Evolutionary conservation across 1,140 invertebrate genomes (phyloP).

Genomic region (Zaprionus gabonicus): DNA sequence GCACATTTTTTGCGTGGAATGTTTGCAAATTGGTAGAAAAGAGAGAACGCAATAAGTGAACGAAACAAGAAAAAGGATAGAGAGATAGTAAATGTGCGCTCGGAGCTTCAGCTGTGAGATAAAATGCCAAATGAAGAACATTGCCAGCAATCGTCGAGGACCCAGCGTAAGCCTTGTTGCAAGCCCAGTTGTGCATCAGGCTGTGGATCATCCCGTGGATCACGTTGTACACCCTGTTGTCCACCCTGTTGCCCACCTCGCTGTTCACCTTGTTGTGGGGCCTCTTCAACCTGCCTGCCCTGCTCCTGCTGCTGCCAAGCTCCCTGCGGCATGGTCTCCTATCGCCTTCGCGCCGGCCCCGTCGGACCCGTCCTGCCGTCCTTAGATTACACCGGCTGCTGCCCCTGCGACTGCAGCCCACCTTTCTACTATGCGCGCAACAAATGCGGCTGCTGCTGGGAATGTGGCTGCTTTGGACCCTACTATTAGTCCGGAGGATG

Average conservation of each 20-base stretch:
- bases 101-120: background rate
- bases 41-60: background rate
- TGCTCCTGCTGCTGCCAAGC: constrained; percentile 28
- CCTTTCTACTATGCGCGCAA: constrained; percentile 65
- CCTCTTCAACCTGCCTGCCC: constrained; percentile 21
- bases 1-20: constrained; percentile 63
- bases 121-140: background rate
- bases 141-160: background rate
- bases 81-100: background rate
- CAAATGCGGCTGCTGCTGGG: constrained; percentile 56
- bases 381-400: constrained; percentile 50
- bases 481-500: constrained; percentile 45
- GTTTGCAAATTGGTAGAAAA: constrained; percentile 46
- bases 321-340: constrained; percentile 61
- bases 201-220: background rate
- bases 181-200: background rate
- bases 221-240: background rate
- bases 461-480: constrained; percentile 67
- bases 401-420: constrained; percentile 42
- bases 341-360: constrained; percentile 54
- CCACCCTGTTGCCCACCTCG: background rate
- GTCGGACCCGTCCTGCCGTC: constrained; percentile 56
- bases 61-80: background rate
- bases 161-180: background rate
- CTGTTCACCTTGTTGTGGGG: background rate